Conservation (phyloP, 1,140 invertebrate genomes). For the Mamestra configurata region DNA sequence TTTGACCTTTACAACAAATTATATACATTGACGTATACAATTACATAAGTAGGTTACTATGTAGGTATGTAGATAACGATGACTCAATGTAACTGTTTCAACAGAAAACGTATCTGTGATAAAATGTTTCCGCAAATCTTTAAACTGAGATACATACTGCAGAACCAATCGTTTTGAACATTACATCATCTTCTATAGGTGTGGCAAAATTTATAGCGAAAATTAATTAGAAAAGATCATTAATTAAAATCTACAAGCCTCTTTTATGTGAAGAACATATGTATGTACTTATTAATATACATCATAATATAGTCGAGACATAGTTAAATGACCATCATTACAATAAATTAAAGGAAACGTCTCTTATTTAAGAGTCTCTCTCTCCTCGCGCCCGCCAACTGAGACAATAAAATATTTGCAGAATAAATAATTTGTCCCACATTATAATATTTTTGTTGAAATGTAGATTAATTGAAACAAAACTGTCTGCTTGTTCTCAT, state of each 20-base stretch:
- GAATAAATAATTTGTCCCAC: background rate
- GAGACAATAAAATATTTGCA: conserved; percentile 3
- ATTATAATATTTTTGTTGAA: background rate
- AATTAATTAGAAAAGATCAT: conserved; percentile 6
- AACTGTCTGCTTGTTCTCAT: too few species aligned
- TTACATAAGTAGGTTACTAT: conserved; percentile 33
- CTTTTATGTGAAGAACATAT: background rate
- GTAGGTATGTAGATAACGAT: conserved; percentile 6
- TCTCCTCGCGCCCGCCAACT: too few species aligned
- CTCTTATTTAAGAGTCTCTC: background rate
- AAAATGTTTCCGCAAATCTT: conserved; percentile 22
- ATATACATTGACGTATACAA: conserved; percentile 22
- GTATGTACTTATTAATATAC: background rate
- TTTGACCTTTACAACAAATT: conserved; percentile 29
- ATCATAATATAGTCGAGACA: background rate
- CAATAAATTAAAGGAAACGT: background rate
- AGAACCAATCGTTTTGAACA: background rate
- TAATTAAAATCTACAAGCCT: background rate
- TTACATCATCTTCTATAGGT: conserved; percentile 2
- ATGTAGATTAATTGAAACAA: background rate
- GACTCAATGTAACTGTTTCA: conserved; percentile 18
- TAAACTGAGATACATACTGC: background rate
- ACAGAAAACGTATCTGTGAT: conserved; percentile 17
- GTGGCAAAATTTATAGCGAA: background rate
- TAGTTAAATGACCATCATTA: conserved; percentile 11